These are phyloP conservation scores for Hirtodrosophila trivittata DNA, from an alignment of 2,888 invertebrate genomes.

Conservation along the genomic window DNA sequence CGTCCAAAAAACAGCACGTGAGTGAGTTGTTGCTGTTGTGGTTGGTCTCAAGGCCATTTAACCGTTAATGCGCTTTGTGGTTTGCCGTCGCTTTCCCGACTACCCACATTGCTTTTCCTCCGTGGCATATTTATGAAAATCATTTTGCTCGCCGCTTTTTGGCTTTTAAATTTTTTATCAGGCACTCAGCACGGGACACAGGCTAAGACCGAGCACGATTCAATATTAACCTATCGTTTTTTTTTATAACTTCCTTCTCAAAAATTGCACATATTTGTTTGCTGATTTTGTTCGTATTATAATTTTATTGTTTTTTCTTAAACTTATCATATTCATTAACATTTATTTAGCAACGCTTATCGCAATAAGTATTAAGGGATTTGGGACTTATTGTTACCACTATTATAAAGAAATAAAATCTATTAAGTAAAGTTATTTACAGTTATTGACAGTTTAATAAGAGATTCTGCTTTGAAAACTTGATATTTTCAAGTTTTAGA, in stretches of 20 bases:
- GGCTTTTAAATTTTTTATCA: conserved; percentile 65
- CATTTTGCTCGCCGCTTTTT: conserved; percentile 38
- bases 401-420: no score
- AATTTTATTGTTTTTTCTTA: background rate
- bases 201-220: background rate
- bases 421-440: no score
- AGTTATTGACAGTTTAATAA: no score
- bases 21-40: conserved; percentile 11
- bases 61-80: conserved; percentile 71
- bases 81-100: conserved; percentile 34
- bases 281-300: no score
- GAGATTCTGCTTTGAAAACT: no score
- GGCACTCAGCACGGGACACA: conserved; percentile 42
- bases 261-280: conserved; percentile 59
- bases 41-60: conserved; percentile 62
- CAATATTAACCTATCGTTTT: conserved; percentile 36
- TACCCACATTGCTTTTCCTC: conserved; percentile 16
- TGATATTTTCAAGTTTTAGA: no score
- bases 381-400: no score
- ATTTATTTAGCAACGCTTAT: no score
- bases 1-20: conserved; percentile 7
- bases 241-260: conserved; percentile 16
- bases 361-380: no score
- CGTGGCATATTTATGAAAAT: conserved; percentile 68
- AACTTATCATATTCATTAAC: no score